Base-by-base conservation (phyloP, 2,797 vertebrate genomes). In the Ispidina lecontei region DNA sequence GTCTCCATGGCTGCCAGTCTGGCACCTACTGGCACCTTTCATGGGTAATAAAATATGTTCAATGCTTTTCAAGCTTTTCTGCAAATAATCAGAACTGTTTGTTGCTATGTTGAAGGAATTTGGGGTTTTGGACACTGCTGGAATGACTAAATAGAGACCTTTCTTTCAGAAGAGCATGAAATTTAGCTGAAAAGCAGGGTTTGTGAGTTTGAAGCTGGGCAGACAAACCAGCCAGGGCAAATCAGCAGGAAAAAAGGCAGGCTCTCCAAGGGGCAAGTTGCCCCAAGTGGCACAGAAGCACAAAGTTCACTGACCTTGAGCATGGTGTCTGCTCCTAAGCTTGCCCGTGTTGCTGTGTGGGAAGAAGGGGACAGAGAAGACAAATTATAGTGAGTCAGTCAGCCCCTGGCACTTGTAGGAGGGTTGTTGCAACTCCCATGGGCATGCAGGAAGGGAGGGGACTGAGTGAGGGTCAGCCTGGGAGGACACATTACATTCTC, bases 21-120 rank as follows among this genome's bases (percentile, higher is more conserved):
- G 91, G 78, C 95, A 93, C 72, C 65, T 93, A 91, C 86, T 91
- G 91, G 78, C 95, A 93, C 75, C 65, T 93, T 94, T 74, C 62
- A 46, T 28, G 65, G 37, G 58, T 79, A 89, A 93, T 85, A 93
- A 94, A 95, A 94, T 69, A 84, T 16, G 5, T 72, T 91, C 75
- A 72, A 52, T 0, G 35, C 72, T 94, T 94, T 91, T 94, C 88
- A 96, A 87, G 90, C 84, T 93, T 94, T 96, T 91, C 88, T 83
- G 41, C 88, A 82, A 95, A 96, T 91, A 90, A 74, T 91, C 89
- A 89, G 88, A 90, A 84, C 78, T 72, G 88, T 95, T 95, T 94
- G 94, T 94, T 67, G 56, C 93, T 94, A 19, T 56, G 75, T 63
- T 90, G 82, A 85, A 93, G 86, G 91, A 92, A 91, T 82, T 87